Conservation (phyloP, 2,113 vertebrate species). For the Columbina picui region DNA sequence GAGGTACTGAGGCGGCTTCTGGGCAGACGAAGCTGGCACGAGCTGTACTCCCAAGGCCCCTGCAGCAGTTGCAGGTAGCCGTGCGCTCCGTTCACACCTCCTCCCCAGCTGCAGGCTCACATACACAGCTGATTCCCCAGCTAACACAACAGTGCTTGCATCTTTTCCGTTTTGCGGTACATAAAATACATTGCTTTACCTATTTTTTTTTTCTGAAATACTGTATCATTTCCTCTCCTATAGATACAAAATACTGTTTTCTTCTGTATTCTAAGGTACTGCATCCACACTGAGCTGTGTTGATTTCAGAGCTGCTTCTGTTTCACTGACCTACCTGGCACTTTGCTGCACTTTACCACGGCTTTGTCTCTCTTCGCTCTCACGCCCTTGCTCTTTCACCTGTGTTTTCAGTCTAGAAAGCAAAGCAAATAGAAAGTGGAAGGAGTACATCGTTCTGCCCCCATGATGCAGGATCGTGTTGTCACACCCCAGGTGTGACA, state of each 20-base stretch:
- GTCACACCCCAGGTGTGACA: rapidly evolving
- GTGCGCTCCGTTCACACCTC: rapidly evolving
- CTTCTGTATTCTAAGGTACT: background rate
- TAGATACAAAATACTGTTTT: background rate
- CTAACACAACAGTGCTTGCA: rapidly evolving
- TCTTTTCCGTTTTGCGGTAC: background rate
- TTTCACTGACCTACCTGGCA: background rate
- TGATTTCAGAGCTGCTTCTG: background rate
- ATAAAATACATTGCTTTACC: background rate
- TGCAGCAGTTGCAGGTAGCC: background rate
- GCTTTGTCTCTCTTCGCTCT: background rate
- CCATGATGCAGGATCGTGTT: background rate
- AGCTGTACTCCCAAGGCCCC: background rate
- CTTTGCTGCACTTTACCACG: rapidly evolving
- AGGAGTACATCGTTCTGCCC: background rate
- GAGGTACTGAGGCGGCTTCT: background rate
- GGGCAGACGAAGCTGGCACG: background rate
- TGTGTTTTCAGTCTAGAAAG: background rate
- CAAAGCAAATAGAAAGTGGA: background rate
- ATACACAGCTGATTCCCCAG: background rate
- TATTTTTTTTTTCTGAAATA: background rate
- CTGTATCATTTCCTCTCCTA: background rate
- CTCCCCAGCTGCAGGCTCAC: background rate
- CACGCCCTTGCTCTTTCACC: background rate
- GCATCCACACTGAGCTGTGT: background rate